Base-by-base conservation (phyloP, 1,140 invertebrate species). In the Cotesia chilonis region DNA sequence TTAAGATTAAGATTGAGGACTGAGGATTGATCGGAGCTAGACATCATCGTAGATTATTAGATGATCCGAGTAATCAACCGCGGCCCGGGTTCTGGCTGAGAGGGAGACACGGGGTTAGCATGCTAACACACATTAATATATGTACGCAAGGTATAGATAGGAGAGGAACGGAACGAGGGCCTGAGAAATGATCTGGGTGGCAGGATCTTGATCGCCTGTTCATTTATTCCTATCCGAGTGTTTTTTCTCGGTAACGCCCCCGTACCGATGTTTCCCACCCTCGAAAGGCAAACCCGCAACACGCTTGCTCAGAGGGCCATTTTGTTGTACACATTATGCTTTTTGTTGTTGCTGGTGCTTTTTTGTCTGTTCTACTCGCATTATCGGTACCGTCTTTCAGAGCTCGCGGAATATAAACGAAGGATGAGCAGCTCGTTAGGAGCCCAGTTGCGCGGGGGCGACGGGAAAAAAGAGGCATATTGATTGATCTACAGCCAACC, bases 401-500 rank as follows among this genome's bases (percentile, higher is more conserved):
- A 66, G 54, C 17, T 41, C 60, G 65, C 41, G 68, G 41, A 71
- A 59, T 65, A 63, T 66, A 52, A 64, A 51, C 52, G 51, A 71
- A 63, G 37, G 68, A 60, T 57, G 69, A 52, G 61, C 78, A 81
- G 80, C 81, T 84, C 82, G 82, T 84, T 85, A 84, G 80, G 74
- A 77, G 78, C 61, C 75, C 79, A 76, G 78, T 20, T 52, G 71
- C 60, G 75, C 73, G 75, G 74, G 73, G 35, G 57, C 61, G 71
- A 52, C 36, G 28, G 55, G 63, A 28, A 64, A 47, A 47, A 36
- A 55, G 17, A 57, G 66, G 59, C 75, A 36, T 82, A 82, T 83
- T 84, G 84, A 84, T 84, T 84, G 82, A 84, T 83, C 77, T 80
- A 81, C 79, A 77, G 80, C 78, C 79, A 78, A 80, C 75, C 76